Conservation (phyloP, 1,140 invertebrate species). For the Araneus ventricosus region DNA sequence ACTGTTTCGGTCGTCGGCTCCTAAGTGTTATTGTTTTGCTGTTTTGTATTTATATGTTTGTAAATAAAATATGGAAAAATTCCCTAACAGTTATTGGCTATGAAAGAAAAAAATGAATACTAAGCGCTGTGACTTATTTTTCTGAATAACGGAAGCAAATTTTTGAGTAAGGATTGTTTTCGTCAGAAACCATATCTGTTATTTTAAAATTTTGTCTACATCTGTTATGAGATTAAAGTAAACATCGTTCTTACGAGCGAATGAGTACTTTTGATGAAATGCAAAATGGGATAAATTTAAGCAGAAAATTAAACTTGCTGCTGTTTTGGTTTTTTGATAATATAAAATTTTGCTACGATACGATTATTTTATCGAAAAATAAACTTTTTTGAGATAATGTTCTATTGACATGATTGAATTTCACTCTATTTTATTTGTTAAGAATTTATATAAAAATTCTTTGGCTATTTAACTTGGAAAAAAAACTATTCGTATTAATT, state of each 20-base stretch:
- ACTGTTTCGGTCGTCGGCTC: conserved; percentile 6
- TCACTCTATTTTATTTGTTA: too few species aligned
- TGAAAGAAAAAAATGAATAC: neutral
- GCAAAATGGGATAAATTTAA: too few species aligned
- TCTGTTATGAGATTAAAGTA: neutral
- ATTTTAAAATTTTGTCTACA: neutral
- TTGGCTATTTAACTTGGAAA: too few species aligned
- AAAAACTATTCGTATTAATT: too few species aligned
- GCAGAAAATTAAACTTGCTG: too few species aligned
- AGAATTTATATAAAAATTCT: too few species aligned
- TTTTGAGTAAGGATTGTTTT: neutral
- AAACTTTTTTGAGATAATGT: too few species aligned
- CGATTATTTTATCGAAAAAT: too few species aligned
- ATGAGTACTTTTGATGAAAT: neutral
- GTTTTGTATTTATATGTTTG: conserved; percentile 33
- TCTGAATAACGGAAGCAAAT: neutral
- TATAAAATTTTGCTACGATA: too few species aligned
- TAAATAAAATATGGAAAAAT: conserved; percentile 18
- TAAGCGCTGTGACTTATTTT: neutral
- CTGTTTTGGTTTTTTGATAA: too few species aligned
- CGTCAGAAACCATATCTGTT: neutral
- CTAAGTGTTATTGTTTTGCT: conserved; percentile 30
- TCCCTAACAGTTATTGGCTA: neutral
- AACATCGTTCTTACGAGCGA: neutral
- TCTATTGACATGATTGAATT: too few species aligned